These are phyloP conservation scores for Leptothorax acervorum DNA, from an alignment of 2,888 invertebrate genomes.

Conservation along the genomic window DNA sequence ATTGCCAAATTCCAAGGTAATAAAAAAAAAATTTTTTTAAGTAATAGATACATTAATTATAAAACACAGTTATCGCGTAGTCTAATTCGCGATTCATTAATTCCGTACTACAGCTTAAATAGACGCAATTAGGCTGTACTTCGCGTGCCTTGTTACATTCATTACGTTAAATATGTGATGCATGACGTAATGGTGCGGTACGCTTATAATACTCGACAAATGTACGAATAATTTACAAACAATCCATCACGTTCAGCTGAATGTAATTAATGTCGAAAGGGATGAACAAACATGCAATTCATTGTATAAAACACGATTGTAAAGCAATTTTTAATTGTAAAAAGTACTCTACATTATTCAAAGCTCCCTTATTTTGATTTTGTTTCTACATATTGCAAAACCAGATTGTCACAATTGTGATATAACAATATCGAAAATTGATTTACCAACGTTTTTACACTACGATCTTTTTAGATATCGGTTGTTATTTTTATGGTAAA, in stretches of 20 bases:
- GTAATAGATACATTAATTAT: too few species aligned
- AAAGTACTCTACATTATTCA: not conserved
- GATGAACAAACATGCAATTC: not conserved
- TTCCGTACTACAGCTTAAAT: constrained; percentile 3
- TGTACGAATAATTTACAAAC: not conserved
- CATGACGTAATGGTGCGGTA: not conserved
- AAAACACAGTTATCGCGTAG: not conserved
- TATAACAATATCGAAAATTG: not conserved
- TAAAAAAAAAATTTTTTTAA: not conserved
- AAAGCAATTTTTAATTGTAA: not conserved
- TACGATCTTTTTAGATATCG: not conserved
- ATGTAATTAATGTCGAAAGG: not conserved
- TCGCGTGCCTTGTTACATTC: not conserved
- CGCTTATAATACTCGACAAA: not conserved
- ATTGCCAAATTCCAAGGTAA: not conserved
- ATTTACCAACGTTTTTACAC: not conserved
- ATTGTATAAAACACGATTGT: not conserved
- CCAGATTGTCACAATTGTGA: not conserved
- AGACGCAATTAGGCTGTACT: constrained; percentile 9
- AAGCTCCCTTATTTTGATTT: not conserved
- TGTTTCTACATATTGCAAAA: not conserved
- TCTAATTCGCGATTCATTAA: not conserved
- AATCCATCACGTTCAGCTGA: not conserved
- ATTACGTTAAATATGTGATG: constrained; percentile 20
- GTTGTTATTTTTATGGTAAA: not conserved